Percentiles rank a stretch among this genome's conserved stretches.
Evolutionary conservation across 2,888 invertebrate genomes (phyloP).

Genomic region (Mayetiola destructor): DNA sequence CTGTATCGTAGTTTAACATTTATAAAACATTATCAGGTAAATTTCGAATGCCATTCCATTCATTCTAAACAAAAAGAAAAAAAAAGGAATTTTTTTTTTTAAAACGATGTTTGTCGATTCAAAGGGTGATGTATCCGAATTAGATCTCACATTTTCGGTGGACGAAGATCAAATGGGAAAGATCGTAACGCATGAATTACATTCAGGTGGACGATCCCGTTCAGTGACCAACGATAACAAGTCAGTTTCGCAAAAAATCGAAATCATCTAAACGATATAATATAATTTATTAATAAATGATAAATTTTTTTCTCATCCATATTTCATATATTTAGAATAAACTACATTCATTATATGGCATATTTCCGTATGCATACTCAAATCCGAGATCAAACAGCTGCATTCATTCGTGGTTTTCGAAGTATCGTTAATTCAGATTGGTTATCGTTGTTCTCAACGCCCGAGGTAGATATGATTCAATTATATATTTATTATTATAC

Average conservation of each 20-base stretch:
- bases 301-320: constrained; percentile 1
- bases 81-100: neutral
- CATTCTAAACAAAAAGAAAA: neutral
- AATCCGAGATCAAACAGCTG: constrained; percentile 91
- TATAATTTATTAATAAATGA: neutral
- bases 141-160: constrained; percentile 91
- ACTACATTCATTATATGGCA: constrained; percentile 96
- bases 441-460: constrained; percentile 87
- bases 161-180: constrained; percentile 91
- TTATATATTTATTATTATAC: constrained; percentile 5
- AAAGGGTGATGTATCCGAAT: constrained; percentile 72
- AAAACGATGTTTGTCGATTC: neutral
- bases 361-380: constrained; percentile 97
- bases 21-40: constrained; percentile 73
- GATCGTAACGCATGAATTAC: constrained; percentile 85
- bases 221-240: constrained; percentile 95
- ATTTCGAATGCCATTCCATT: neutral
- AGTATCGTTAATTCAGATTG: constrained; percentile 91
- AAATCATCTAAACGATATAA: neutral
- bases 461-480: constrained; percentile 48
- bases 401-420: constrained; percentile 92
- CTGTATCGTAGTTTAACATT: constrained; percentile 91
- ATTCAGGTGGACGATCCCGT: constrained; percentile 86
- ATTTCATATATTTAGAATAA: constrained; percentile 54
- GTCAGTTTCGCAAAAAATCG: constrained; percentile 35